Percentiles rank a stretch among this genome's conserved stretches.
Evolutionary conservation across 37 sponge, comb jelly and placozoan species (phyloP).

Genomic region (Beroe ovata): DNA sequence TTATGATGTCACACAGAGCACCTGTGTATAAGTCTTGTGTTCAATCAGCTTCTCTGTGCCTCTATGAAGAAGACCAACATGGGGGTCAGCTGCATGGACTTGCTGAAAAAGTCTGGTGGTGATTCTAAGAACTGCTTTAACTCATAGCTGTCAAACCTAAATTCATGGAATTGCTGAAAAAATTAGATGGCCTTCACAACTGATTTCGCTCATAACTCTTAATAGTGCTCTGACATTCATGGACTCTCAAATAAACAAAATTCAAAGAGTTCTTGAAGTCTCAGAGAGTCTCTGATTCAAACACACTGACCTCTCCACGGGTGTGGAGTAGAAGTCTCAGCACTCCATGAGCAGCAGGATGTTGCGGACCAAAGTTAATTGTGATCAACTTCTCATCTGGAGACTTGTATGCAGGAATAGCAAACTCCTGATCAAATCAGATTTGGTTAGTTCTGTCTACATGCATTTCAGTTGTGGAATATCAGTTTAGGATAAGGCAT

Average conservation of each 20-base stretch:
- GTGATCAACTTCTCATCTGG: conserved; percentile 75
- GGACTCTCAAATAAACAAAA: too few species aligned
- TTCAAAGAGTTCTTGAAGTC: too few species aligned
- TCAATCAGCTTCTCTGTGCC: conserved; percentile 99
- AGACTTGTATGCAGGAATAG: conserved; percentile 21
- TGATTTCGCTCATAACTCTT: too few species aligned
- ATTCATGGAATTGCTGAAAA: too few species aligned
- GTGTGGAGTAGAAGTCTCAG: conserved; percentile 87
- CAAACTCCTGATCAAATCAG: neutral
- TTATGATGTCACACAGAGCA: too few species aligned
- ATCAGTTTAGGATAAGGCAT: neutral
- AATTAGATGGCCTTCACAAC: too few species aligned
- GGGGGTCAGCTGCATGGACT: conserved; percentile 85
- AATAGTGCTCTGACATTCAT: too few species aligned
- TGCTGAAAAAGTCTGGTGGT: conserved; percentile 76
- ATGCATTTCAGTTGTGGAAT: neutral
- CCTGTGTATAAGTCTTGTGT: conserved; percentile 96
- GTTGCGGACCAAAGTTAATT: conserved; percentile 98
- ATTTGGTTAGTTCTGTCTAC: neutral
- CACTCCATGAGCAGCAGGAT: conserved; percentile 99
- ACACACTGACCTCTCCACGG: conserved; percentile 83
- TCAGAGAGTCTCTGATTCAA: too few species aligned
- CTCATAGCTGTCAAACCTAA: too few species aligned
- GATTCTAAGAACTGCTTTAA: too few species aligned
- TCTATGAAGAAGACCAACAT: conserved; percentile 95